These are phyloP conservation scores for Patella depressa DNA, from an alignment of 2,888 invertebrate genomes.

Conservation along the genomic window DNA sequence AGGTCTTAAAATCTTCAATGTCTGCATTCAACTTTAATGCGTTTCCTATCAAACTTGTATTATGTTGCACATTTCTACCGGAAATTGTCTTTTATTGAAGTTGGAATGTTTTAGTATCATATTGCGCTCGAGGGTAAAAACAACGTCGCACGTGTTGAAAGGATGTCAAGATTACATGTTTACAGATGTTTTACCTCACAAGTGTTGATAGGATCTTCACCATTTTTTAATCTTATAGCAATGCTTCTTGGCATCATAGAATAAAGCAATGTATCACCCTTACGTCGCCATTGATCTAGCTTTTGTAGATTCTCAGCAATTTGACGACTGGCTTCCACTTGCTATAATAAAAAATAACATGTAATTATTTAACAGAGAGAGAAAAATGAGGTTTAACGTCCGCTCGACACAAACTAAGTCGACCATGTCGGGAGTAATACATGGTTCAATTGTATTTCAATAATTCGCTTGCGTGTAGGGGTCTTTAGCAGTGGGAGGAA, in stretches of 20 bases:
- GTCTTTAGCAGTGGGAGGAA: no score
- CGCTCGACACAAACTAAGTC: no score
- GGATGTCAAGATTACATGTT: not conserved
- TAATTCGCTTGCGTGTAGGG: no score
- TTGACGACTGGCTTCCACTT: constrained; percentile 86
- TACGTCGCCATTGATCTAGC: constrained; percentile 86
- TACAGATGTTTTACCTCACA: constrained; percentile 78
- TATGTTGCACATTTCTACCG: no score
- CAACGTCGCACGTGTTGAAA: not conserved
- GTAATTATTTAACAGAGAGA: not conserved
- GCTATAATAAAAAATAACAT: constrained; percentile 68
- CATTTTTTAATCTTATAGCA: constrained; percentile 84
- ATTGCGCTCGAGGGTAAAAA: not conserved
- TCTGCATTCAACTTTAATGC: no score
- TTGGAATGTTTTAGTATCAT: no score
- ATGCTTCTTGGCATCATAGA: constrained; percentile 92
- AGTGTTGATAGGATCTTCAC: constrained; percentile 83
- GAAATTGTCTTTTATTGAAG: no score
- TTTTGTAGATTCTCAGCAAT: constrained; percentile 84
- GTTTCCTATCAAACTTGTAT: no score
- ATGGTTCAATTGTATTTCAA: no score
- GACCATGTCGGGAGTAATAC: no score
- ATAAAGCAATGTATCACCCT: constrained; percentile 88
- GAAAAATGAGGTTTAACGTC: no score
- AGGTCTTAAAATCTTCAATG: no score